Conservation (phyloP, 2,113 vertebrate species). For the Tamias sibiricus region DNA sequence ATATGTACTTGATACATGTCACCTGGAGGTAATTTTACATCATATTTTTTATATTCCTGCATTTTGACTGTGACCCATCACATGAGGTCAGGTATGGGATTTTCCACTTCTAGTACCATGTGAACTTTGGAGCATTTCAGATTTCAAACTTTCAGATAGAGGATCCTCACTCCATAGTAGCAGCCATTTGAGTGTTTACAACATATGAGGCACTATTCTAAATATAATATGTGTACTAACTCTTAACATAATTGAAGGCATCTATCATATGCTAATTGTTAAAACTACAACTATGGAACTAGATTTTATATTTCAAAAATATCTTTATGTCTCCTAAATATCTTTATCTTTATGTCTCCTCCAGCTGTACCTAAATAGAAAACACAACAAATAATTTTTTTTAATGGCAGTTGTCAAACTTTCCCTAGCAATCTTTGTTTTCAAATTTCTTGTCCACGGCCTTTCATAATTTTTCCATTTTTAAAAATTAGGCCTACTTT, state of each 20-base stretch:
- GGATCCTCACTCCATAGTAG: background rate
- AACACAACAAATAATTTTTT: background rate
- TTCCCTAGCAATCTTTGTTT: slow-evolving; percentile 14
- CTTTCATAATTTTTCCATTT: slow-evolving; percentile 28
- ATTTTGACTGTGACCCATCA: background rate
- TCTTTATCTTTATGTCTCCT: background rate
- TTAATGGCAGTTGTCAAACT: background rate
- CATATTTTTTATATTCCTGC: background rate
- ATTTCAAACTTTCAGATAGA: background rate
- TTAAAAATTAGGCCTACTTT: slow-evolving; percentile 35
- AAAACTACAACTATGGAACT: background rate
- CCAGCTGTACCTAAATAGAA: background rate
- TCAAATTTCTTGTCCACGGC: background rate
- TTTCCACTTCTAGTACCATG: background rate
- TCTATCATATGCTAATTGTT: background rate
- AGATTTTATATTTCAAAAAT: background rate
- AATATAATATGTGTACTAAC: background rate
- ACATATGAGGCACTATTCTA: background rate
- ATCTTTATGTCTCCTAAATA: background rate
- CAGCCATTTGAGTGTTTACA: slow-evolving; percentile 8
- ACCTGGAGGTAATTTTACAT: no score
- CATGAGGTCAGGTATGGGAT: background rate
- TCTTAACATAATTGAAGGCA: background rate
- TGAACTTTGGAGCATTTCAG: background rate
- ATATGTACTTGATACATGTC: background rate